Conservation (phyloP, 2,797 vertebrate species). For the Phoebastria nigripes region DNA sequence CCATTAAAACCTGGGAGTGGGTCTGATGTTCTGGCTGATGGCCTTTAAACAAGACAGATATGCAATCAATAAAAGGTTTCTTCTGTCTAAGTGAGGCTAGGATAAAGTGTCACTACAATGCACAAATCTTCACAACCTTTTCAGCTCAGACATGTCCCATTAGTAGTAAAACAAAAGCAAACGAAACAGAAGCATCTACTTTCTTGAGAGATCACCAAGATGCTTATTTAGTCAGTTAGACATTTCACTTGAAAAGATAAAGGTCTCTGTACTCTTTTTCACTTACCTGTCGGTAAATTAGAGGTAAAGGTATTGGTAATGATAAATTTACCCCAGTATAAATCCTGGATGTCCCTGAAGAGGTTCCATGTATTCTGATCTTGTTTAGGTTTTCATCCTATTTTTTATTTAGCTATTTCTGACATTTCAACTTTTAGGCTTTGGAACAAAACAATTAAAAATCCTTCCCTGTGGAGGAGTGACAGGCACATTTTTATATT, state of each 20-base stretch:
- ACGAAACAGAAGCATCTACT: background rate
- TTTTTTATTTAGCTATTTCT: background rate
- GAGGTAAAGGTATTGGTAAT: background rate
- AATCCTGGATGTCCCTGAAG: background rate
- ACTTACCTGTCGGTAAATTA: background rate
- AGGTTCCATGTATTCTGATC: background rate
- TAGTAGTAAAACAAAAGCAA: slow-evolving; percentile 13
- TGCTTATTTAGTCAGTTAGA: background rate
- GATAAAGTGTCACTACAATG: background rate
- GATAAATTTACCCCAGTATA: background rate
- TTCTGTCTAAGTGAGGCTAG: background rate
- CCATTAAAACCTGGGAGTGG: background rate
- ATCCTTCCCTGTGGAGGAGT: background rate
- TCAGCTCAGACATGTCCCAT: background rate
- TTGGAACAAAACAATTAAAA: background rate
- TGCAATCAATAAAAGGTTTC: background rate
- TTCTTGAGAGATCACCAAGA: background rate
- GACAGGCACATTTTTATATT: slow-evolving; percentile 3
- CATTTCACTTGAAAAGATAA: background rate
- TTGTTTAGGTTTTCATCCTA: background rate
- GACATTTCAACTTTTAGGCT: background rate
- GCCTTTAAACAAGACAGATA: background rate
- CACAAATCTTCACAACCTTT: slow-evolving; percentile 12
- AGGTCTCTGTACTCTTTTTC: background rate
- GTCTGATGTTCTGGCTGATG: background rate